A percentile compares a stretch with the other conserved stretches of the same genome.
These are phyloP conservation scores for Pelodytes ibericus DNA, from an alignment of 2,797 vertebrate genomes.

Conservation along the genomic window DNA sequence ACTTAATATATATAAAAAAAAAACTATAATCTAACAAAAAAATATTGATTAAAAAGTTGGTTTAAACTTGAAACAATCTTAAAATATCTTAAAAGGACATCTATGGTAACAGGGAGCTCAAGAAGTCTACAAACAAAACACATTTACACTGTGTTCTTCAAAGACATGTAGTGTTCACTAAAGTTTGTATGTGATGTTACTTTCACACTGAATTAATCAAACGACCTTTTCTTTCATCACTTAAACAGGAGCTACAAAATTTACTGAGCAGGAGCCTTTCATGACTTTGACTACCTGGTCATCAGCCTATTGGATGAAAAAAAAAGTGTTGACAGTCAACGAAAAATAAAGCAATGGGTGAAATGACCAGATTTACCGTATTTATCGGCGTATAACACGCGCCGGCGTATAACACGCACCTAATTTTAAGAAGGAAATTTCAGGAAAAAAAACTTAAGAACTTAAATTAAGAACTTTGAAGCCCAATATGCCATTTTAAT, in stretches of 20 bases:
- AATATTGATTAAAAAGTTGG: constrained; percentile 27
- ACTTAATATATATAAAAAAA: no score
- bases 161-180: not conserved
- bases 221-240: not conserved
- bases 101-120: not conserved
- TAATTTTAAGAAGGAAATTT: no score
- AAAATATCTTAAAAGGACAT: constrained; percentile 2
- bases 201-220: constrained; percentile 10
- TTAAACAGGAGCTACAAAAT: not conserved
- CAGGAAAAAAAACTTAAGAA: no score
- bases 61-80: constrained; percentile 23
- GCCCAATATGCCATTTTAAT: no score
- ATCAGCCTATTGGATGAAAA: not conserved
- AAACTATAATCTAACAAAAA: constrained; percentile 19
- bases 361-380: no score
- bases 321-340: not conserved
- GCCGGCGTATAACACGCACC: no score
- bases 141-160: constrained; percentile 24
- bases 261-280: not conserved
- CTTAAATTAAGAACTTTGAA: no score
- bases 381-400: no score
- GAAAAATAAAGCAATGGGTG: not conserved
- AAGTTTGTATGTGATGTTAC: constrained; percentile 5
- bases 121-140: constrained; percentile 19
- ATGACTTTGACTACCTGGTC: not conserved